Evolutionary conservation across 2,797 vertebrate genomes (phyloP).

Genomic region (Orientallactaga sibirica): DNA sequence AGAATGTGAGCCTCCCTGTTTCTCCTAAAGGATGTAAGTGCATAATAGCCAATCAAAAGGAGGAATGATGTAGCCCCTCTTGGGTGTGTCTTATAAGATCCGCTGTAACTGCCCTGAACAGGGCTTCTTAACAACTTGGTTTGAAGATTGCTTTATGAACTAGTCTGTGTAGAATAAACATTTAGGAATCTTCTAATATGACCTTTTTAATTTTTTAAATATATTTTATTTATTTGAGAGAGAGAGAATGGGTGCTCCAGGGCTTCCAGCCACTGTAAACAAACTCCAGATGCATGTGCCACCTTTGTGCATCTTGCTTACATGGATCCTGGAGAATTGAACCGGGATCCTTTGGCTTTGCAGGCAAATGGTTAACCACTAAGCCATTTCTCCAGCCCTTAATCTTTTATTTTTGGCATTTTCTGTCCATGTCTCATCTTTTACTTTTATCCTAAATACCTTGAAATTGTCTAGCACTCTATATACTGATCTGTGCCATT

Average conservation of each 20-base stretch:
- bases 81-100: neutral
- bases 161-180: neutral
- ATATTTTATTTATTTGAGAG: too few relatives aligned
- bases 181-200: neutral
- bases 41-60: neutral
- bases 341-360: too few relatives aligned
- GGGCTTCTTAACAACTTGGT: neutral
- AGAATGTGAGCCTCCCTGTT: neutral
- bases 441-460: slow-evolving; percentile 34
- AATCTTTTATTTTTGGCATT: neutral
- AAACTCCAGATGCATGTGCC: too few relatives aligned
- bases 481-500: neutral
- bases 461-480: neutral
- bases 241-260: too few relatives aligned
- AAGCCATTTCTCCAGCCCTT: too few relatives aligned
- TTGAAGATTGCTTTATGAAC: neutral
- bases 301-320: too few relatives aligned
- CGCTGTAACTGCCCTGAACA: neutral
- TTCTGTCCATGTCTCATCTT: neutral
- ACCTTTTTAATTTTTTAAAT: neutral
- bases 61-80: too few relatives aligned
- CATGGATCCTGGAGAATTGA: too few relatives aligned
- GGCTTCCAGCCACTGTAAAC: too few relatives aligned
- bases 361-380: too few relatives aligned
- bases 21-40: neutral